Percentiles rank a stretch among this genome's conserved stretches.
phyloP scores from a whole-genome alignment of 2,888 invertebrate species.

The Nemotelus nigrinus region DNA sequence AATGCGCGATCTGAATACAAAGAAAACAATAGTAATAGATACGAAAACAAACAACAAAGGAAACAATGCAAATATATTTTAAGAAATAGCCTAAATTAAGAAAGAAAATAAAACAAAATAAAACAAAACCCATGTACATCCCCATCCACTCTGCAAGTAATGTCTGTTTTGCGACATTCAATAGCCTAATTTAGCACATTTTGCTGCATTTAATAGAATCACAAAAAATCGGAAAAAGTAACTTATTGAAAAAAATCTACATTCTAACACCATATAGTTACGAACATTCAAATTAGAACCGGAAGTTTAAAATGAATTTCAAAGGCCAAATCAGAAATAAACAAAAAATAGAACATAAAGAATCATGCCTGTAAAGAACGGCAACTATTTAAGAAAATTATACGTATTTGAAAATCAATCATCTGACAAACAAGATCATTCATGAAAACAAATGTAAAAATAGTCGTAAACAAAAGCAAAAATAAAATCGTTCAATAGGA shows the following conservation, averaged over 20 bases:
- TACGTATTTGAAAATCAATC: not conserved
- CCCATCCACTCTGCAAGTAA: conserved; percentile 1
- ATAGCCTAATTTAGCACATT: conserved; percentile 23
- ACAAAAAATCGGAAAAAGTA: no score
- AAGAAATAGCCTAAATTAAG: conserved; percentile 37
- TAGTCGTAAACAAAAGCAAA: conserved; percentile 1
- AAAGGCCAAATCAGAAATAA: not conserved
- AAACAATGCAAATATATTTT: conserved; percentile 43
- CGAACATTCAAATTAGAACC: conserved; percentile 29
- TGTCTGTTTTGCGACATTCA: not conserved
- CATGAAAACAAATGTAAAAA: conserved; percentile 16
- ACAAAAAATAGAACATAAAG: not conserved
- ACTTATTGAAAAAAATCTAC: no score
- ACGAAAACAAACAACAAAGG: conserved; percentile 5
- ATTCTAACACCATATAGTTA: not conserved
- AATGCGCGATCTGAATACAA: not conserved
- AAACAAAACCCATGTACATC: not conserved
- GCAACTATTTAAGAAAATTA: conserved; percentile 9
- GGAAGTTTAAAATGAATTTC: conserved; percentile 28
- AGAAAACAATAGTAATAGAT: conserved; percentile 22
- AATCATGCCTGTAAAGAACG: not conserved
- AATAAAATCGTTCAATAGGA: conserved; percentile 9
- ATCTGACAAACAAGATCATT: not conserved
- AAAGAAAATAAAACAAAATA: conserved; percentile 1
- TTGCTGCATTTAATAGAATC: conserved; percentile 27